phyloP scores from a whole-genome alignment of 1,140 invertebrate genomes.

The Drosophila jambulina region DNA sequence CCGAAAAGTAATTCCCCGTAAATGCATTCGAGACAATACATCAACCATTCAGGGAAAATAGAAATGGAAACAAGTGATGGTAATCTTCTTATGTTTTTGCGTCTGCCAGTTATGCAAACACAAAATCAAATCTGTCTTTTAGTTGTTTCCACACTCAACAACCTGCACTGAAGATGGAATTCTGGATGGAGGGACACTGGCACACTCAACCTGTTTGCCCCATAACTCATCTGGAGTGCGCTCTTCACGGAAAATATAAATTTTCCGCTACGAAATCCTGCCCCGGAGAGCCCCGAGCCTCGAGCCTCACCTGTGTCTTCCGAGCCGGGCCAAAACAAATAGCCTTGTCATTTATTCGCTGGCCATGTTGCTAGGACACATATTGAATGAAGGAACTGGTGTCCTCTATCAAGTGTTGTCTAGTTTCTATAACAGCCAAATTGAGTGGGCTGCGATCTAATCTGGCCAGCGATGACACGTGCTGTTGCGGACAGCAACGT shows the following conservation, averaged over 20 bases:
- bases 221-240: constrained; percentile 46
- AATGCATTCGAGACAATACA: constrained; percentile 5
- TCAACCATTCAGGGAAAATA: neutral
- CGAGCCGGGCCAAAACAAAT: constrained; percentile 57
- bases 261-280: constrained; percentile 43
- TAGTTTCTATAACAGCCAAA: constrained; percentile 71
- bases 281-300: constrained; percentile 28
- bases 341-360: constrained; percentile 62
- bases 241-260: constrained; percentile 51
- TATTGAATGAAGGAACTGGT: constrained; percentile 47
- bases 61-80: neutral
- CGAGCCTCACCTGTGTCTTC: constrained; percentile 40
- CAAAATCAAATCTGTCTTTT: constrained; percentile 34
- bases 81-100: constrained; percentile 37
- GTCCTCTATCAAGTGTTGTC: constrained; percentile 45
- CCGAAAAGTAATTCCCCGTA: constrained; percentile 7
- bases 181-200: neutral
- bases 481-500: constrained; percentile 20
- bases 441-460: constrained; percentile 42
- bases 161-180: constrained; percentile 11
- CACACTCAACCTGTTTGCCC: constrained; percentile 33
- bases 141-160: constrained; percentile 18
- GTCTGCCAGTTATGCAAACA: constrained; percentile 30
- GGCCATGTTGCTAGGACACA: constrained; percentile 71
- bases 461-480: constrained; percentile 43